Evolutionary conservation across 2,113 vertebrate genomes (phyloP).

Genomic region (Poeciliopsis occidentalis): DNA sequence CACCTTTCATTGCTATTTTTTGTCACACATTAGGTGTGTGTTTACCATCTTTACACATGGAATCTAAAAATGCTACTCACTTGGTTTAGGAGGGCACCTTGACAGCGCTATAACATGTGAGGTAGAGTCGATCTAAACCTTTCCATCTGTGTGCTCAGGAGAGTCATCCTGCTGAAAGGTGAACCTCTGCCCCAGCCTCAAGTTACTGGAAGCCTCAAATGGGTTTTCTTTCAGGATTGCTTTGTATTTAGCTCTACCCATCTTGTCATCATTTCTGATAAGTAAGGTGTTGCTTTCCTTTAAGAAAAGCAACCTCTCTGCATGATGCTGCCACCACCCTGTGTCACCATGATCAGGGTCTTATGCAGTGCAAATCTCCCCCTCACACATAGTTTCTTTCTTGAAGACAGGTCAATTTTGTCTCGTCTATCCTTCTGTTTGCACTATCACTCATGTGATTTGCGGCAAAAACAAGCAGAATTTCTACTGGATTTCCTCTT

Average conservation of each 20-base stretch:
- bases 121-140: background rate
- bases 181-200: background rate
- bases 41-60: background rate
- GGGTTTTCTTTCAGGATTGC: background rate
- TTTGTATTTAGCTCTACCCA: background rate
- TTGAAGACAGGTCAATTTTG: no score
- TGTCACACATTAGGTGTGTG: background rate
- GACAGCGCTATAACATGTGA: background rate
- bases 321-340: background rate
- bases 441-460: no score
- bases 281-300: background rate
- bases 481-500: no score
- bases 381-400: no score
- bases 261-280: background rate
- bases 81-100: background rate
- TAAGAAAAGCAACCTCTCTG: background rate
- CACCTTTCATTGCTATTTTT: background rate
- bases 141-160: background rate
- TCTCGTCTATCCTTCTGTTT: no score
- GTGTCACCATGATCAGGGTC: background rate
- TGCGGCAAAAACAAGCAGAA: no score
- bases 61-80: background rate
- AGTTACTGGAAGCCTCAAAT: background rate
- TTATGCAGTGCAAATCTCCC: no score
- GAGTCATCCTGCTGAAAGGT: background rate